Percentiles rank a stretch among this genome's conserved stretches.
Evolutionary conservation across 1,140 invertebrate genomes (phyloP).

Genomic region (Megalonaias nervosa): DNA sequence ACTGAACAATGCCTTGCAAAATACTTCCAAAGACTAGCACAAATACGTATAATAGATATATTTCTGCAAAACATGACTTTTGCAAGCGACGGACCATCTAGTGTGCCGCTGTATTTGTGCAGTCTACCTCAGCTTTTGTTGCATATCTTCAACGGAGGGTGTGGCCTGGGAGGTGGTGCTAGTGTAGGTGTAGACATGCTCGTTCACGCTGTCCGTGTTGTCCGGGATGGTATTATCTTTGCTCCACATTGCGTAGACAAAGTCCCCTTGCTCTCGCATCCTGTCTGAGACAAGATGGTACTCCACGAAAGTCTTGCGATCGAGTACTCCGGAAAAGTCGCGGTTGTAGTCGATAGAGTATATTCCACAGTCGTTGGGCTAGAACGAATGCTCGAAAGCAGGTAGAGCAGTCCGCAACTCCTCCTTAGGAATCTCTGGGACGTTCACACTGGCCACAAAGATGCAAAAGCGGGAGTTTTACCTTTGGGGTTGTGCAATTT

Average conservation of each 20-base stretch:
- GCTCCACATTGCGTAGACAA: background rate
- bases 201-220: background rate
- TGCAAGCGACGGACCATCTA: too few relatives aligned
- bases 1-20: too few relatives aligned
- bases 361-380: background rate
- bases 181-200: background rate
- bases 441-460: background rate
- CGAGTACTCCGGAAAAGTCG: conserved; percentile 7
- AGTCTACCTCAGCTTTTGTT: too few relatives aligned
- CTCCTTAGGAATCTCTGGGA: background rate
- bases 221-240: background rate
- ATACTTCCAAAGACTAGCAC: too few relatives aligned
- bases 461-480: background rate
- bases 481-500: too few relatives aligned
- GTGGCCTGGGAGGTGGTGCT: background rate
- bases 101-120: too few relatives aligned
- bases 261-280: conserved; percentile 4
- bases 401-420: background rate
- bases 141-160: background rate
- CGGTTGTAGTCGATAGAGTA: conserved; percentile 4
- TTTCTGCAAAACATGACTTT: too few relatives aligned
- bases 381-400: background rate
- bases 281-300: background rate
- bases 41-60: too few relatives aligned
- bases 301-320: background rate